Conservation (phyloP, 2,888 invertebrate genomes). For the Aspidiotus rigidus region DNA sequence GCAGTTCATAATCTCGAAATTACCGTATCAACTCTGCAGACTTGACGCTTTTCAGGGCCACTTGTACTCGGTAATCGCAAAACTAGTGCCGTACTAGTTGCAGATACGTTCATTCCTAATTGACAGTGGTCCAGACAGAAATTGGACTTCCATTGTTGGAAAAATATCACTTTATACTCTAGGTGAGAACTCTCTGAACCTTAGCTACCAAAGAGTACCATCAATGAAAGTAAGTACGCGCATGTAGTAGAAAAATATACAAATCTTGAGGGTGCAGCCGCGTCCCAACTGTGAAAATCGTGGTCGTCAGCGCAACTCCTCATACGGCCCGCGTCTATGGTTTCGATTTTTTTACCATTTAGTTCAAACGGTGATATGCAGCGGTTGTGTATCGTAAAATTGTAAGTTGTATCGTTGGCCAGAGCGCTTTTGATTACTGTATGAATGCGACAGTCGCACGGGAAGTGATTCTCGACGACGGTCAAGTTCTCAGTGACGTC, state of each 20-base stretch:
- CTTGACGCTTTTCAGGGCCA: no score
- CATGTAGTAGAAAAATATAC: neutral
- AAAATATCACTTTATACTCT: no score
- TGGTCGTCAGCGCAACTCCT: constrained; percentile 54
- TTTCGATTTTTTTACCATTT: constrained; percentile 64
- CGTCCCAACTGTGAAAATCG: neutral
- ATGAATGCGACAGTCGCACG: constrained; percentile 76
- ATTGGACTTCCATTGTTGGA: no score
- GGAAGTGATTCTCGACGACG: constrained; percentile 70
- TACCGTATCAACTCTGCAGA: no score
- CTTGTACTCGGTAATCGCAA: no score
- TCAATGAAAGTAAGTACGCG: neutral
- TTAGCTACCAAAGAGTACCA: neutral
- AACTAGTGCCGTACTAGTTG: no score
- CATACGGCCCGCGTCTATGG: constrained; percentile 55
- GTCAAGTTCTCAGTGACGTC: constrained; percentile 63
- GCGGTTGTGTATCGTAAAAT: constrained; percentile 65
- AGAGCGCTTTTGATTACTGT: constrained; percentile 66
- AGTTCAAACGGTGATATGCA: constrained; percentile 79
- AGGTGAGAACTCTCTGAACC: no score
- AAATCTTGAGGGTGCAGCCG: neutral
- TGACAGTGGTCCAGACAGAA: no score
- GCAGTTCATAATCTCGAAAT: no score
- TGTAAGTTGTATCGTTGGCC: constrained; percentile 47
- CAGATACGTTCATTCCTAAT: no score